These are phyloP conservation scores for Chanos chanos DNA, from an alignment of 2,797 vertebrate species.

Conservation along the genomic window DNA sequence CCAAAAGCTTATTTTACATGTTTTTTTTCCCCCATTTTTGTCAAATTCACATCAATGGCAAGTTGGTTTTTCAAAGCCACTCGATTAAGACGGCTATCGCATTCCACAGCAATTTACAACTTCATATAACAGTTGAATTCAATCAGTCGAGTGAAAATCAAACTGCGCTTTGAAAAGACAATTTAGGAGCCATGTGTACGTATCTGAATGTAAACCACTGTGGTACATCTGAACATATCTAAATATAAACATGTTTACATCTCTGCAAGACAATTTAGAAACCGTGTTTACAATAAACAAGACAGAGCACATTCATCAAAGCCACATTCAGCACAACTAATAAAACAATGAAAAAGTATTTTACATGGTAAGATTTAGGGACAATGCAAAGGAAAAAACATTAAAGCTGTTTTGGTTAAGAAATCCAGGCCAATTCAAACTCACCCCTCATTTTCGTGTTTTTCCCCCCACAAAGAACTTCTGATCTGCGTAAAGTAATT, in stretches of 20 bases:
- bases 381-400: not conserved
- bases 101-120: not conserved
- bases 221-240: not conserved
- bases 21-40: no score
- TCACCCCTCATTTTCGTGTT: slow-evolving; percentile 7
- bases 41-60: not conserved
- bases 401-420: not conserved
- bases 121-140: not conserved
- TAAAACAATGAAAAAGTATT: not conserved
- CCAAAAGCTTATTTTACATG: no score
- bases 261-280: not conserved
- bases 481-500: slow-evolving; percentile 17
- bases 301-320: not conserved
- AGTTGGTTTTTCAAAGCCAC: not conserved
- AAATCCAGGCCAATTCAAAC: not conserved
- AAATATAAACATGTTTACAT: not conserved
- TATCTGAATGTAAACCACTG: not conserved
- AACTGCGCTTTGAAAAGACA: not conserved
- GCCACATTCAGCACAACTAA: fast-evolving
- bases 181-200: not conserved
- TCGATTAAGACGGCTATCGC: not conserved
- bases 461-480: slow-evolving; percentile 7
- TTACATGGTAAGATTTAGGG: not conserved
- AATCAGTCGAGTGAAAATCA: not conserved
- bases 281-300: not conserved